Evolutionary conservation across 2,888 invertebrate species (phyloP), one percentile per base, ranked within the genome.

Genomic region (Eilema depressum): DNA sequence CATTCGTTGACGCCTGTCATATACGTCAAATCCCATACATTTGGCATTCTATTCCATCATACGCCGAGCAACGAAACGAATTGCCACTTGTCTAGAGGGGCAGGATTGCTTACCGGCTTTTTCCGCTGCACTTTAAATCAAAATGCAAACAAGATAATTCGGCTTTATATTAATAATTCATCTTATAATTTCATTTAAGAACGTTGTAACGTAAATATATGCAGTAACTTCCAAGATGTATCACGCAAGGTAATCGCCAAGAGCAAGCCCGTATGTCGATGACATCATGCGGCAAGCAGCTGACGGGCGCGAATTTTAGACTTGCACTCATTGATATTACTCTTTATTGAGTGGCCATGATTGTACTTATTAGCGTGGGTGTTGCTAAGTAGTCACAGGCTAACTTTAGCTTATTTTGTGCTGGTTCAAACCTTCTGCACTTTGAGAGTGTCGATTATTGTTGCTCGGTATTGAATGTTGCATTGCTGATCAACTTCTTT

Each of bases 231-330:
- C 26, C 41, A 60, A 60, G 66, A 66, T 41, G 37, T 57, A 41
- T 64, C 47, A 60, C 41, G 59, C 66, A 66, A 82, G 83, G 81
- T 82, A 75, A 82, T 69, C 76, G 69, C 67, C 70, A 74, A 68
- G 72, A 76, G 20, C 65, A 62, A 47, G 47, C 66, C 20, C 57
- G 25, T 78, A 75, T 73, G 73, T 70, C 75, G 82, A 83, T 90
- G 89, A 90, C 88, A 90, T 90, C 90, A 90, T 79, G 85, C 74
- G 26, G 74, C 70, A 73, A 77, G 83, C 79, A 85, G 83, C 78
- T 82, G 83, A 77, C 81, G 80, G 79, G 83, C 78, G 85, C 75
- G 82, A 87, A 82, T 83, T 87, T 86, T 84, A 84, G 82, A 74
- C 59, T 64, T 69, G 61, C 70, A 75, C 69, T 65, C 69, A 71